Conservation (phyloP, 2,113 vertebrate genomes). For the Erpornis zantholeuca region DNA sequence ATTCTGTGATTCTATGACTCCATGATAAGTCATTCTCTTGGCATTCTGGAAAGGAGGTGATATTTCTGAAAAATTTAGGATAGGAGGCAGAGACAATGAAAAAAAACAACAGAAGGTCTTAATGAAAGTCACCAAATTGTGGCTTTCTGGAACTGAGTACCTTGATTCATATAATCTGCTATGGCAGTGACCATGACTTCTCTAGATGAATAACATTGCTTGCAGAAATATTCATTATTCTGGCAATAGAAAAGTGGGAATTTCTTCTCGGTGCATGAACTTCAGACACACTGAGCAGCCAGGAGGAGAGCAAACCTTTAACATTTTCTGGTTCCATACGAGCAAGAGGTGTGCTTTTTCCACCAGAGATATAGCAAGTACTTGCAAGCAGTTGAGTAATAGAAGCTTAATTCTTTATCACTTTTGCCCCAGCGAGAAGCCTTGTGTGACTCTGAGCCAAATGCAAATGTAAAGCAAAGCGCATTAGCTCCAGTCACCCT, state of each 20-base stretch:
- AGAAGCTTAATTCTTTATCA: conserved; percentile 16
- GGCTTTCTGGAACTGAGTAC: not conserved
- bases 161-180: not conserved
- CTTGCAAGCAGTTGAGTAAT: not conserved
- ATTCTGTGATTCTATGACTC: not conserved
- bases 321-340: not conserved
- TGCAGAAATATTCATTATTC: not conserved
- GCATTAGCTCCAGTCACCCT: conserved; percentile 10
- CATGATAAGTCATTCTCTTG: not conserved
- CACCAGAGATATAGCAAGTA: not conserved
- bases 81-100: not conserved
- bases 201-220: not conserved
- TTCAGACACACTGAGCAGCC: not conserved
- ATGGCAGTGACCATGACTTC: not conserved
- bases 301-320: not conserved
- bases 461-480: not conserved
- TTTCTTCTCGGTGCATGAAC: not conserved
- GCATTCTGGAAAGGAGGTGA: not conserved
- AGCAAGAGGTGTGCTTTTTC: not conserved
- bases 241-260: not conserved
- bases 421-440: not conserved
- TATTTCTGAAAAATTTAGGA: not conserved
- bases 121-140: not conserved
- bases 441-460: not conserved
- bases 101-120: not conserved